These are phyloP conservation scores for Trypoxylon attenuatum DNA, from an alignment of 2,888 invertebrate species.

Conservation along the genomic window DNA sequence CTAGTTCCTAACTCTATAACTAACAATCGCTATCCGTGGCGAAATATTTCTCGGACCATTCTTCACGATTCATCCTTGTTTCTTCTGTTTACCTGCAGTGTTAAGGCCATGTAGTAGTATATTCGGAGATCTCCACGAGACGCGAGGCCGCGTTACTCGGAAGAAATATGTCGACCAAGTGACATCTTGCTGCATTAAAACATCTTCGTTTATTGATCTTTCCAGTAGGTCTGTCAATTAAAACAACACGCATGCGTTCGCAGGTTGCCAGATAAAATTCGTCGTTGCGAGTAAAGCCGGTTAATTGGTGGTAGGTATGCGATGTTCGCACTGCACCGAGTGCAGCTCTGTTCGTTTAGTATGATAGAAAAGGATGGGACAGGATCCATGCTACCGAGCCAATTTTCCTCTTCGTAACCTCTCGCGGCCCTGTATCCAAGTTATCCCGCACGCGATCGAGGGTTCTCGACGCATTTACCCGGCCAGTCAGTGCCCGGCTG, in stretches of 20 bases:
- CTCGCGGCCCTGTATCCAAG: background rate
- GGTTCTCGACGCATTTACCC: background rate
- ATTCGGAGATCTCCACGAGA: too few species aligned
- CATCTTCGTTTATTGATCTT: slow-evolving; percentile 24
- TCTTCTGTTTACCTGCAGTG: too few species aligned
- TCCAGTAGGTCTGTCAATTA: slow-evolving; percentile 15
- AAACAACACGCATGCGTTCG: slow-evolving; percentile 37
- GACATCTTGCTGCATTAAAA: slow-evolving; percentile 2
- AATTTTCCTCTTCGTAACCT: too few species aligned
- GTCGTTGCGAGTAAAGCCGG: background rate
- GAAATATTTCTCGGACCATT: too few species aligned
- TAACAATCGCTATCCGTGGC: too few species aligned
- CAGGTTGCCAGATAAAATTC: background rate
- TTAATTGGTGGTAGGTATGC: background rate
- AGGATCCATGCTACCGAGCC: background rate
- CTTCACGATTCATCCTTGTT: too few species aligned
- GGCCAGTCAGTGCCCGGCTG: background rate
- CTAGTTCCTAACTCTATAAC: too few species aligned
- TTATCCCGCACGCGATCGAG: background rate
- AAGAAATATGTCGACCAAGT: too few species aligned
- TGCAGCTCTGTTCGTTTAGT: background rate
- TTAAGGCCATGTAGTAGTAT: too few species aligned
- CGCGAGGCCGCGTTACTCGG: too few species aligned
- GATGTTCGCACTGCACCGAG: too few species aligned
- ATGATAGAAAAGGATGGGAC: background rate